phyloP scores from a whole-genome alignment of 2,113 vertebrate genomes.

The Apodemus sylvaticus region DNA sequence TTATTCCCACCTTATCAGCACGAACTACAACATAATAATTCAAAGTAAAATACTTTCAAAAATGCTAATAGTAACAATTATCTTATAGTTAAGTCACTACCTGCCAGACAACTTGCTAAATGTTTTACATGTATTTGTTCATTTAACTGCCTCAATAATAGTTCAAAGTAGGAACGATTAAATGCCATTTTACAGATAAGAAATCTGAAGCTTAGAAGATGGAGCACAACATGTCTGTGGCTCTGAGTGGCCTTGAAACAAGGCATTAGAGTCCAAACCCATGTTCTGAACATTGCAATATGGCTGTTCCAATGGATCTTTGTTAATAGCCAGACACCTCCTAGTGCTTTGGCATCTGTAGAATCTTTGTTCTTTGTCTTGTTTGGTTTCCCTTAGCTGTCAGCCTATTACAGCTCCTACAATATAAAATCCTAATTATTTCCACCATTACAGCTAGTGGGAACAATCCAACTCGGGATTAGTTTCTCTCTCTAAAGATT shows the following conservation, averaged over 20 bases:
- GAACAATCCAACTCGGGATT: constrained; percentile 34
- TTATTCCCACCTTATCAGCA: background rate
- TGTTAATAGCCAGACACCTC: background rate
- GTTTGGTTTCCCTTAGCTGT: background rate
- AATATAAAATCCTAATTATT: constrained; percentile 63
- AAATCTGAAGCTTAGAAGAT: background rate
- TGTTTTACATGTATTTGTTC: background rate
- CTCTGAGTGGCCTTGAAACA: background rate
- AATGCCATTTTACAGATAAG: background rate
- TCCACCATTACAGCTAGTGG: constrained; percentile 55
- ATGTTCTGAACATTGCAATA: too few species aligned
- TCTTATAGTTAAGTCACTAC: background rate
- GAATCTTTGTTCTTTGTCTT: background rate
- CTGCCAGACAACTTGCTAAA: background rate
- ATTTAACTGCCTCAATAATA: background rate
- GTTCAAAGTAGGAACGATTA: background rate
- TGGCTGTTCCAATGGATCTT: background rate
- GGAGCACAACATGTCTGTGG: background rate
- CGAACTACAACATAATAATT: background rate
- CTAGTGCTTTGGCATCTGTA: background rate
- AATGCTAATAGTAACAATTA: background rate
- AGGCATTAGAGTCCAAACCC: background rate
- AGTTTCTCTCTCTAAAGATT: constrained; percentile 46
- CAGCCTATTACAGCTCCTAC: constrained; percentile 11
- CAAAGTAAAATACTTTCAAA: background rate